Conservation (phyloP, 1,140 invertebrate species). For the Pachypeltis micranthus region DNA sequence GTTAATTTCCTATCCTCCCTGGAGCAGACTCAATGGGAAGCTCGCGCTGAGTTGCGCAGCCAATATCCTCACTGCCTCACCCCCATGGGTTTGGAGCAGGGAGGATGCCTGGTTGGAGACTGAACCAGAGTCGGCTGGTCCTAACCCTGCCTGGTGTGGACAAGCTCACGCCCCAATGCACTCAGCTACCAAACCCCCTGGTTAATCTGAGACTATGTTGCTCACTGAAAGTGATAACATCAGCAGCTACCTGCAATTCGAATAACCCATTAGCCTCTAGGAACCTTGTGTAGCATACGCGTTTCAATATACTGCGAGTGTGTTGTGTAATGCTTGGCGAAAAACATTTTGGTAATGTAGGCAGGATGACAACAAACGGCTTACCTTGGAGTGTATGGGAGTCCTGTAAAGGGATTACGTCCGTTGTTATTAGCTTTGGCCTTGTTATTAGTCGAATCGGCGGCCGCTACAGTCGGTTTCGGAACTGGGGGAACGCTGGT, state of each 20-base stretch:
- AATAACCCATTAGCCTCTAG: background rate
- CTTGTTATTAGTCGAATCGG: background rate
- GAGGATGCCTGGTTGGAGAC: no score
- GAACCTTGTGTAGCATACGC: background rate
- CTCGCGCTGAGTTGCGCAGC: no score
- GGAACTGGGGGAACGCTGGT: background rate
- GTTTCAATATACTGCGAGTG: no score
- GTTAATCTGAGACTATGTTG: background rate
- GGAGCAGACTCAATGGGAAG: no score
- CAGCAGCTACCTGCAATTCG: background rate
- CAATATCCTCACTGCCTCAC: no score
- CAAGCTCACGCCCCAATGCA: no score
- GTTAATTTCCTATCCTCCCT: no score
- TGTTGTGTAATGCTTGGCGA: no score
- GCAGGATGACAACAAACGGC: slow-evolving; percentile 2
- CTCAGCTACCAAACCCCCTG: background rate
- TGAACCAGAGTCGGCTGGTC: no score
- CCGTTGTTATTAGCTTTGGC: background rate
- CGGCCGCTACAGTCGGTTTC: background rate
- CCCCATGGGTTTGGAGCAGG: no score
- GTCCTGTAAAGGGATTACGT: slow-evolving; percentile 54
- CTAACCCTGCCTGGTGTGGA: no score
- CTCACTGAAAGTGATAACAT: background rate
- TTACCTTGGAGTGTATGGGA: slow-evolving; percentile 58
- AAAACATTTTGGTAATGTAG: background rate